Conservation (phyloP, 2,113 vertebrate species). For the Thamnaconus septentrionalis region DNA sequence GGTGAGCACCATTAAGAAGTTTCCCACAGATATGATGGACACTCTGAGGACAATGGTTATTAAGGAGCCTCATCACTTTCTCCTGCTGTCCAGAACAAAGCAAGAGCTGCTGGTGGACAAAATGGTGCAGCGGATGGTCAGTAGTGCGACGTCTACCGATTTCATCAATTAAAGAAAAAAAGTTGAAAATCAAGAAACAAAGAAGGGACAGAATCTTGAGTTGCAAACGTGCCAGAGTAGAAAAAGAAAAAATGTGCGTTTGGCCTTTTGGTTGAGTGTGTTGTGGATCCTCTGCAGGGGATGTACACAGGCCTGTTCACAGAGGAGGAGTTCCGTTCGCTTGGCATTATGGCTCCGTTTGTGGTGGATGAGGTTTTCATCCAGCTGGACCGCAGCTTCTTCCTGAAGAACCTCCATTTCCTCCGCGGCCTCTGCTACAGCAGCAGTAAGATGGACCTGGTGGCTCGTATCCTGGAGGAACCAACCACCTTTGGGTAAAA, state of each 20-base stretch:
- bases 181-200: neutral
- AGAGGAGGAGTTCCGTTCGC: constrained; percentile 69
- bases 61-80: constrained; percentile 63
- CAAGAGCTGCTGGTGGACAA: constrained; percentile 76
- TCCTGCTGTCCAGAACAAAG: constrained; percentile 64
- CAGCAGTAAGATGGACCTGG: constrained; percentile 60
- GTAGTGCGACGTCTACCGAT: neutral
- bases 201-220: too few species aligned
- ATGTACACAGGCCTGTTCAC: constrained; percentile 74
- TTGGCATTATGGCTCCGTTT: constrained; percentile 76
- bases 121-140: constrained; percentile 74
- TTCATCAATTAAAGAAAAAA: neutral
- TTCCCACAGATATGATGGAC: constrained; percentile 65
- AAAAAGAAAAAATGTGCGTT: neutral
- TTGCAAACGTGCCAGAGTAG: too few species aligned
- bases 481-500: constrained; percentile 69
- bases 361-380: constrained; percentile 74
- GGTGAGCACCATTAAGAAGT: constrained; percentile 73
- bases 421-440: constrained; percentile 73
- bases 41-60: constrained; percentile 65
- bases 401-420: constrained; percentile 65
- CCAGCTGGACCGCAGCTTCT: constrained; percentile 69
- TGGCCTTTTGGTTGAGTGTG: neutral
- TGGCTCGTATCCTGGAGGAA: constrained; percentile 75
- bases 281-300: constrained; percentile 41